A percentile compares a stretch with the other conserved stretches of the same genome.
phyloP scores from a whole-genome alignment of 1,140 invertebrate species.

The Drosophila quadrilineata region DNA sequence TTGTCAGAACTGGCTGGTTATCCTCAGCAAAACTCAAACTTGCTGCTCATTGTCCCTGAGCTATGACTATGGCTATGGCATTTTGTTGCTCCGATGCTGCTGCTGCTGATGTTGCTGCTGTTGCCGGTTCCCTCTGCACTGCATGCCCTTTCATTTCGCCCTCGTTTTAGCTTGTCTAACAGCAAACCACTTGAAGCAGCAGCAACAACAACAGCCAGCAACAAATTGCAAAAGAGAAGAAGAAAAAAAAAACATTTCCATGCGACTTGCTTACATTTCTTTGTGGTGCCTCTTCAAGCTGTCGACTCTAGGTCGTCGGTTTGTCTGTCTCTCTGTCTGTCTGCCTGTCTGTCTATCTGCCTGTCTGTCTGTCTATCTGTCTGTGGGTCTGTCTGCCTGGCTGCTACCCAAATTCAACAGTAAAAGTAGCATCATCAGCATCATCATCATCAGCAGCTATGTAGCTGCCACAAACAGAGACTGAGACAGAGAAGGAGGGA shows the following conservation, averaged over 20 bases:
- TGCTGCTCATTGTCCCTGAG: conserved; percentile 24
- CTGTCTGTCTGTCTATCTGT: background rate
- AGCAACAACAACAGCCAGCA: conserved; percentile 33
- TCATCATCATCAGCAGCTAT: too few relatives aligned
- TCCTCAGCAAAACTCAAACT: conserved; percentile 8
- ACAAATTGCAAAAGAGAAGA: conserved; percentile 76
- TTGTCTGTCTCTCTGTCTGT: conserved; percentile 1
- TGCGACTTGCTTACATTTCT: conserved; percentile 71
- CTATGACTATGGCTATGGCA: conserved; percentile 23
- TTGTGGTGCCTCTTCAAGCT: conserved; percentile 50
- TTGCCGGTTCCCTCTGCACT: conserved; percentile 29
- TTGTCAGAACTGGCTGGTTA: conserved; percentile 5
- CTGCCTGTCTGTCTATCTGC: background rate
- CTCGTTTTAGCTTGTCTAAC: conserved; percentile 62
- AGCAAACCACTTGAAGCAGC: conserved; percentile 66
- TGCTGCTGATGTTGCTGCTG: conserved; percentile 33
- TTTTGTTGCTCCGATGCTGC: conserved; percentile 24
- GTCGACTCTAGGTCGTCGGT: conserved; percentile 5
- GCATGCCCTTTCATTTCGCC: conserved; percentile 46
- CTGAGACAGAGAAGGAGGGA: too few relatives aligned
- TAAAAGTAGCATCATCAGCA: conserved; percentile 6
- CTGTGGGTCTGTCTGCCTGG: background rate
- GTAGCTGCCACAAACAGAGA: too few relatives aligned
- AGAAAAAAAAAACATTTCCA: conserved; percentile 73
- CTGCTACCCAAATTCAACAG: too few relatives aligned